Base-by-base conservation (phyloP, 2,113 vertebrate species). In the Alligator sinensis region DNA sequence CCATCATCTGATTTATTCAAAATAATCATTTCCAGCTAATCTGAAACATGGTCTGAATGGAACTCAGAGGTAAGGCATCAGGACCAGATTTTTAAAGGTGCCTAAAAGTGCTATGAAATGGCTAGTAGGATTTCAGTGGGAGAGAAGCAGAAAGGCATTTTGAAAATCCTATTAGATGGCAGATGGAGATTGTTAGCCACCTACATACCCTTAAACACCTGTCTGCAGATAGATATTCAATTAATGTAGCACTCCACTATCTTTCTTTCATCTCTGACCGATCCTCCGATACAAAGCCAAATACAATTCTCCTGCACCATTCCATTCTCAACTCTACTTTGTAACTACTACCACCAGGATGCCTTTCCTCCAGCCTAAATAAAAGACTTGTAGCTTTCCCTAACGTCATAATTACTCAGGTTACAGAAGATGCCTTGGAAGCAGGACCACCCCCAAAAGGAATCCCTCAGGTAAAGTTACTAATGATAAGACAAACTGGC, bases 371-470 rank as follows among this genome's bases (percentile, higher is more conserved):
- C 64, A 68, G 28, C 30, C 28, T 68, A 9, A n/a, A 30, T 17
- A 30, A 66, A 66, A n/a, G 27, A 66, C 28, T 17, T 66, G 6
- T 76, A 80, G 28, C 30, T n/a, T 63, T 30, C 76, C 30, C 14
- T 63, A 84, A 83, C 80, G 12, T 57, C 27, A 13, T 11, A 54
- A 17, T 3, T 6, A 61, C 24, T 62, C 66, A 3, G 3, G 47
- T 19, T 3, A 30, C 79, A 47, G 60, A 38, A 0, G 0, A 3
- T 30, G 70, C 59, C 5, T 68, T 66, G 64, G 3, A 9, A n/a
- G 17, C 2, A n/a, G 61, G 28, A 18, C 77, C 88, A 34, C 58
- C 61, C 58, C 11, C 61, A 72, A 34, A 74, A 70, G 22, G n/a
- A 34, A 18, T 34, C 78, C 84, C 70, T 3, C 5, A 91, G 86